Conservation (phyloP, 2,888 invertebrate species). For the Drosophila buzzatii region DNA sequence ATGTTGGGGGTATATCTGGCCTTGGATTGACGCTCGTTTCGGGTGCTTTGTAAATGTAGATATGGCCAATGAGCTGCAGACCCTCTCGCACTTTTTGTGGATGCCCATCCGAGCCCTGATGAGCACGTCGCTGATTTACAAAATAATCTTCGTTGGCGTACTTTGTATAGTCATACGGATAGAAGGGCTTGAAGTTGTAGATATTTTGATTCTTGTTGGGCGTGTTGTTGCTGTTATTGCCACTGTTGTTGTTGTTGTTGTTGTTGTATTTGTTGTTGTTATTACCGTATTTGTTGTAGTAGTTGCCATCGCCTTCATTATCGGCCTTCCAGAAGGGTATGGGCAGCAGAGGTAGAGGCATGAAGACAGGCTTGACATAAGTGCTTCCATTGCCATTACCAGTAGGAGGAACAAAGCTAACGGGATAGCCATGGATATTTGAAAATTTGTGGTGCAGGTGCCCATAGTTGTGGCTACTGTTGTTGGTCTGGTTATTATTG, state of each 20-base stretch:
- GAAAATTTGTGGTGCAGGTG: neutral
- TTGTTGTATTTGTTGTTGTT: neutral
- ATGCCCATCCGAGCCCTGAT: neutral
- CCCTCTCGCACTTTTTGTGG: neutral
- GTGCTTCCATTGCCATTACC: neutral
- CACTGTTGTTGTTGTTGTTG: neutral
- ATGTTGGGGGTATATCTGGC: neutral
- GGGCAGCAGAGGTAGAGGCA: slow-evolving; percentile 48
- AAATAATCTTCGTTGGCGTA: neutral
- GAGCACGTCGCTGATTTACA: neutral
- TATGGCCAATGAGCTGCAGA: slow-evolving; percentile 47
- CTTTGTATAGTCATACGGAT: neutral
- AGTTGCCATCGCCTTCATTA: neutral
- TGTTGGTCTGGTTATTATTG: slow-evolving; percentile 3
- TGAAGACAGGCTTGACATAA: slow-evolving; percentile 19
- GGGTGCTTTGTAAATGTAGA: slow-evolving; percentile 39
- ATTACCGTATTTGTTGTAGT: slow-evolving; percentile 2
- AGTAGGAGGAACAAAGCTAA: neutral
- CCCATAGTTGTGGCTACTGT: neutral
- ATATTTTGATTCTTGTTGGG: neutral
- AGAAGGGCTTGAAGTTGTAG: slow-evolving; percentile 23
- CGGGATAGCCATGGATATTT: neutral
- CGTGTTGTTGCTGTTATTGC: neutral
- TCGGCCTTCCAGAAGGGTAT: slow-evolving; percentile 55
- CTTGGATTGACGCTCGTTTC: neutral